phyloP scores from a whole-genome alignment of 2,888 invertebrate genomes.

The Hipparchia sbordonii region DNA sequence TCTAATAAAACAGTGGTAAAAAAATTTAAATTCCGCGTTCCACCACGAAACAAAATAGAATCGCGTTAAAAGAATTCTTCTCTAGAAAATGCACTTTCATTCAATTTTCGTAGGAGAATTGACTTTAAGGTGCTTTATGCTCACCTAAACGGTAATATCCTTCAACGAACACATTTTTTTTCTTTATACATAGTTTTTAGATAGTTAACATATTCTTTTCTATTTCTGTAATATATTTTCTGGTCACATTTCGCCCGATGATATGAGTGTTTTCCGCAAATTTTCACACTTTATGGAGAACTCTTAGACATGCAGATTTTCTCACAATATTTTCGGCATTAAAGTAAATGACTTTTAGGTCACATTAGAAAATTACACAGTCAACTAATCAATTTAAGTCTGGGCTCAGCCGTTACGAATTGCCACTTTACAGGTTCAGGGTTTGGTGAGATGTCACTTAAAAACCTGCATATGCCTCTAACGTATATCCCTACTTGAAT shows the following conservation, averaged over 20 bases:
- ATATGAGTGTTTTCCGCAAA: no score
- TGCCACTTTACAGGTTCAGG: no score
- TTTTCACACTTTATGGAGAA: no score
- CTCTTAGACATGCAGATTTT: no score
- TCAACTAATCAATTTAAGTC: no score
- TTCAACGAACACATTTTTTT: neutral
- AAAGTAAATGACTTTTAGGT: no score
- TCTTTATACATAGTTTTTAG: neutral
- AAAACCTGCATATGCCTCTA: neutral
- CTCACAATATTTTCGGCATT: no score
- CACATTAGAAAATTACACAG: no score
- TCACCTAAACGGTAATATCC: neutral
- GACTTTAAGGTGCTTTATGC: neutral
- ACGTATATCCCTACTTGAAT: no score
- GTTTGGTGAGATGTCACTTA: neutral
- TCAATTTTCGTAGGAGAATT: neutral
- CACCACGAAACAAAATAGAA: neutral
- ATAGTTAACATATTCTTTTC: neutral
- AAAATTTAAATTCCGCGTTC: neutral
- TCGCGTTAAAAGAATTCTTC: neutral
- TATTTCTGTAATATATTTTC: neutral
- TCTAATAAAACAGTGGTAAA: no score
- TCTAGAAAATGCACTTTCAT: conserved; percentile 4
- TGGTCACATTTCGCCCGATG: no score
- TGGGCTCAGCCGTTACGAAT: no score